A percentile compares a stretch with the other conserved stretches of the same genome.
phyloP scores from a whole-genome alignment of 2,888 invertebrate genomes.

The Cheilosia soror region DNA sequence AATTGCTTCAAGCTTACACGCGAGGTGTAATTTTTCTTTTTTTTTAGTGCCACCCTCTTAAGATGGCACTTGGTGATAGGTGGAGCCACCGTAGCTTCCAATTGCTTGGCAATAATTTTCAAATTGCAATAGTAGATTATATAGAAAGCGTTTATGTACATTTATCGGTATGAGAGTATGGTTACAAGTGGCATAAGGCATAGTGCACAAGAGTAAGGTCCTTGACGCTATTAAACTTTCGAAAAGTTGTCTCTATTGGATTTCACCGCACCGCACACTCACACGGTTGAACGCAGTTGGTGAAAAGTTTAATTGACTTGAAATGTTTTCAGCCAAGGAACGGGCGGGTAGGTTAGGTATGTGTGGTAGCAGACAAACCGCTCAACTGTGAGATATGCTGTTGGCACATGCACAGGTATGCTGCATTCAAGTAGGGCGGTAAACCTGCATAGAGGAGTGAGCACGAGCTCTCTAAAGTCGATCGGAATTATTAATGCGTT shows the following conservation, averaged over 20 bases:
- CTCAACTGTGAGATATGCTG: slow-evolving; percentile 62
- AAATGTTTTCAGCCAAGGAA: slow-evolving; percentile 61
- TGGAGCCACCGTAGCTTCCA: slow-evolving; percentile 46
- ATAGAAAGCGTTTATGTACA: background rate
- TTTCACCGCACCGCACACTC: slow-evolving; percentile 53
- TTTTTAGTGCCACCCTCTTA: background rate
- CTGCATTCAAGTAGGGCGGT: slow-evolving; percentile 9
- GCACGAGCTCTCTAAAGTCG: slow-evolving; percentile 48
- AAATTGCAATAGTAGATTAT: slow-evolving; percentile 30
- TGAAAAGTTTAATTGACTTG: slow-evolving; percentile 76
- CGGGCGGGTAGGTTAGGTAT: background rate
- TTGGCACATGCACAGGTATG: slow-evolving; percentile 72
- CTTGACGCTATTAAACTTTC: slow-evolving; percentile 72
- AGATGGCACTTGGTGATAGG: slow-evolving; percentile 50
- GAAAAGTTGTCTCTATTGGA: slow-evolving; percentile 72
- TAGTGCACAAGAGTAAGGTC: slow-evolving; percentile 40
- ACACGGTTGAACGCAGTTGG: slow-evolving; percentile 66
- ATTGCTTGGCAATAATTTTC: slow-evolving; percentile 65
- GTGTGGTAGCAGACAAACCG: slow-evolving; percentile 40
- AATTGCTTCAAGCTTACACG: slow-evolving; percentile 59
- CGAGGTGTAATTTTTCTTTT: slow-evolving; percentile 35
- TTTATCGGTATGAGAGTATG: background rate
- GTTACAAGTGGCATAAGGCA: slow-evolving; percentile 63
- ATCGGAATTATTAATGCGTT: slow-evolving; percentile 70
- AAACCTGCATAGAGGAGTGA: slow-evolving; percentile 27